A percentile compares a stretch with the other conserved stretches of the same genome.
These are phyloP conservation scores for Dexiosoma caninum DNA, from an alignment of 2,888 invertebrate genomes.

Conservation along the genomic window DNA sequence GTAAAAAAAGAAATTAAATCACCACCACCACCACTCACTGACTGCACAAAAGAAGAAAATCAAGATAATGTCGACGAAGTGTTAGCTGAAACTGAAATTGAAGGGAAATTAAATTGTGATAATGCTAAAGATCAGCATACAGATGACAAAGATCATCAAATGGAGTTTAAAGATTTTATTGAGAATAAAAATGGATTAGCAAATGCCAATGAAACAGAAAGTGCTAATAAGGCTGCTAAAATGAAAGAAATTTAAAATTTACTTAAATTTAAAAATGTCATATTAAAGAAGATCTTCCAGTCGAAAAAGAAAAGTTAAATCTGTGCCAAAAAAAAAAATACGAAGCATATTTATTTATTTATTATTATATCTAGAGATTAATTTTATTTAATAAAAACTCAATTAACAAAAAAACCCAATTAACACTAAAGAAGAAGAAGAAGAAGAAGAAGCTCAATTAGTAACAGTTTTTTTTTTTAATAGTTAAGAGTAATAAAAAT, in stretches of 20 bases:
- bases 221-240: conserved; percentile 65
- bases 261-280: conserved; percentile 54
- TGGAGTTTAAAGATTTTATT: conserved; percentile 56
- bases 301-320: conserved; percentile 68
- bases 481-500: not conserved
- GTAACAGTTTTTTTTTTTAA: not conserved
- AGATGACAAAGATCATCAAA: conserved; percentile 48
- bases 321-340: conserved; percentile 71
- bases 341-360: not conserved
- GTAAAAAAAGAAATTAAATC: conserved; percentile 16
- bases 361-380: conserved; percentile 1
- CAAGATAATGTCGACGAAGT: not conserved
- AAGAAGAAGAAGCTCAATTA: conserved; percentile 19
- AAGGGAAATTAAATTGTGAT: conserved; percentile 18
- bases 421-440: too few relatives aligned
- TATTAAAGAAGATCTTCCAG: conserved; percentile 67
- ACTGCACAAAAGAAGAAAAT: not conserved
- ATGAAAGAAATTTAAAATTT: conserved; percentile 71
- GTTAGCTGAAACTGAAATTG: not conserved
- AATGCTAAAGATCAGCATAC: not conserved
- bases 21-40: too few relatives aligned
- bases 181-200: conserved; percentile 57
- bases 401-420: too few relatives aligned
- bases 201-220: conserved; percentile 65
- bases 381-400: conserved; percentile 2